Base-by-base conservation (phyloP, 2,113 vertebrate genomes). In the Sinocyclocheilus maitianheensis region DNA sequence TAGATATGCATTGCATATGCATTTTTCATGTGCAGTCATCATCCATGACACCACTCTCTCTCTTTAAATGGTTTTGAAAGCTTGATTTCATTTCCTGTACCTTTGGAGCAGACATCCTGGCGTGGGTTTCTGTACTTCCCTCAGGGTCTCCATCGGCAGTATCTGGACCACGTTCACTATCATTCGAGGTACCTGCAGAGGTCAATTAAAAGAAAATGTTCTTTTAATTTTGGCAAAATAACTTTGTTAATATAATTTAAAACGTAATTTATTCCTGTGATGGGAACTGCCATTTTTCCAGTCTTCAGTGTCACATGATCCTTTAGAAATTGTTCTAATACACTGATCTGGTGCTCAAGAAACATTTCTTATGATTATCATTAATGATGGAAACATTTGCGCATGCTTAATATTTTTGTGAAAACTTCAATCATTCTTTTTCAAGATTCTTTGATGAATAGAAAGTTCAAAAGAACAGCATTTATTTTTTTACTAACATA, bases 101-200 rank as follows among this genome's bases (percentile, higher is more conserved):
- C 92, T 90, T 84, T 96, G 95, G 26, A 96, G 94, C n/a, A 93
- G 84, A 71, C 95, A 96, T 20, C 94, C 94, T 0, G 93, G 89
- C 3, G 94, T 94, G 40, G 93, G 92, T 86, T 93, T 94, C 75
- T 95, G 92, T 37, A 96, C 94, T 89, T 95, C 93, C 72, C 95
- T 92, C 37, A 96, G 89, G 40, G 92, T 90, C 85, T 93, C 87
- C 92, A 96, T 93, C 69, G 91, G 93, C 16, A 95, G 88, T 34
- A 96, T 93, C 92, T 96, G 94, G 55, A 93, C 95, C 24, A 96
- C 91, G 10, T 96, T 96, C 9, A 96, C 93, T 0, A 96, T 95
- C 93, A 95, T 94, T 40, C 95, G 93, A 51, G 95, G 95, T 88
- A 96, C 93, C 95, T 96, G 90, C 62, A 85, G 65, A 46, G 79